These are phyloP conservation scores for Phyllotreta cruciferae DNA, from an alignment of 2,888 invertebrate genomes.

Conservation along the genomic window DNA sequence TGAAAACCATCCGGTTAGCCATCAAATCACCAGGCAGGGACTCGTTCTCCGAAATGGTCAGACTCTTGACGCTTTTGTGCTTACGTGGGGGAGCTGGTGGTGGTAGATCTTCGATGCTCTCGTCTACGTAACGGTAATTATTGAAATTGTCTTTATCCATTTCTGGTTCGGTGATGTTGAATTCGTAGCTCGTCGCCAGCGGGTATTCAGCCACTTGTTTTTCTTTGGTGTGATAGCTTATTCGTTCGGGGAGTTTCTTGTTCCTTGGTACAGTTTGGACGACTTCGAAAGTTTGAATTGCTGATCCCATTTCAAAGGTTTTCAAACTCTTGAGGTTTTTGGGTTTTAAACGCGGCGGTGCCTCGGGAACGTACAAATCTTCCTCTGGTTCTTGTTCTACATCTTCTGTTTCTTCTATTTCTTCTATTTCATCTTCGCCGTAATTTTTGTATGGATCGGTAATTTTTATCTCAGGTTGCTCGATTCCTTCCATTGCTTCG, in stretches of 20 bases:
- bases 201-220: background rate
- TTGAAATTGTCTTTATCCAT: constrained; percentile 6
- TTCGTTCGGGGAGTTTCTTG: background rate
- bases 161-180: constrained; percentile 11
- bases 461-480: constrained; percentile 63
- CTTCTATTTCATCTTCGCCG: constrained; percentile 34
- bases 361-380: constrained; percentile 7
- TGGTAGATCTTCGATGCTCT: constrained; percentile 24
- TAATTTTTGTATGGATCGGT: constrained; percentile 51
- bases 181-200: constrained; percentile 4
- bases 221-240: constrained; percentile 10
- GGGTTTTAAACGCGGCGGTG: constrained; percentile 19
- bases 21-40: constrained; percentile 46
- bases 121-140: constrained; percentile 17
- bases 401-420: constrained; percentile 36
- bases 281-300: background rate
- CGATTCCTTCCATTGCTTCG: constrained; percentile 63
- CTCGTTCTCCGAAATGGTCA: constrained; percentile 56
- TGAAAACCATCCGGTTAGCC: constrained; percentile 29
- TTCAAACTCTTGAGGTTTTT: constrained; percentile 20
- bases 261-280: background rate
- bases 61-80: constrained; percentile 57
- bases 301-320: constrained; percentile 9
- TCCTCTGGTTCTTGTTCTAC: background rate
- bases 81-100: constrained; percentile 57